A percentile compares a stretch with the other conserved stretches of the same genome.
Conservation (phyloP, 2,113 vertebrate genomes). For the Bostrychus sinensis region DNA sequence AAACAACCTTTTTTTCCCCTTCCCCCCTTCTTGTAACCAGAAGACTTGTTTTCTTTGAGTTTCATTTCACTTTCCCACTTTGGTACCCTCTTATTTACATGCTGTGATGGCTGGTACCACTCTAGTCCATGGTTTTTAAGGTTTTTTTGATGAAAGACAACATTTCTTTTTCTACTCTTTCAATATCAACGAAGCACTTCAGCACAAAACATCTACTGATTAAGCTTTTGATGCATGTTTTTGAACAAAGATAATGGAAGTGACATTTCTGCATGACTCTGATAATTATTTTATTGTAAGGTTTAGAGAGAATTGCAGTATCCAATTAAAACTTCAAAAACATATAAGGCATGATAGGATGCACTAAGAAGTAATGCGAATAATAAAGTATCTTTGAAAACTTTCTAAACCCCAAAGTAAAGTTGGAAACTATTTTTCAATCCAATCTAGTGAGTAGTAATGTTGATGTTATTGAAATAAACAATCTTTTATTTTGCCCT, state of each 20-base stretch:
- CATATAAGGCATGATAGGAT: not conserved
- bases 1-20: conserved; percentile 60
- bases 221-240: conserved; percentile 1
- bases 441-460: not conserved
- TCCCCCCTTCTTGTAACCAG: conserved; percentile 29
- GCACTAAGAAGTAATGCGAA: not conserved
- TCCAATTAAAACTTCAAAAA: not conserved
- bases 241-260: conserved; percentile 7
- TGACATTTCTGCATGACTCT: not conserved
- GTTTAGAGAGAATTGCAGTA: not conserved
- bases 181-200: not conserved
- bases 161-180: not conserved
- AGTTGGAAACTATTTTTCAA: not conserved
- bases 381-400: not conserved
- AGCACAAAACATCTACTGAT: not conserved
- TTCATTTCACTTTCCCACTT: conserved; percentile 32
- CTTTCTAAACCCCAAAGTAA: not conserved
- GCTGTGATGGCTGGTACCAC: conserved; percentile 19
- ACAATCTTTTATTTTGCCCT: no score
- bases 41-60: conserved; percentile 20
- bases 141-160: conserved; percentile 12
- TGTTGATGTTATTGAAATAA: no score
- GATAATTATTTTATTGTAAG: not conserved
- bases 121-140: conserved; percentile 21
- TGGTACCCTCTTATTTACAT: conserved; percentile 46